Percentiles rank a stretch among this genome's conserved stretches.
phyloP scores from a whole-genome alignment of 35 echinoderm and acorn worm genomes.

The Heliocidaris erythrogramma region DNA sequence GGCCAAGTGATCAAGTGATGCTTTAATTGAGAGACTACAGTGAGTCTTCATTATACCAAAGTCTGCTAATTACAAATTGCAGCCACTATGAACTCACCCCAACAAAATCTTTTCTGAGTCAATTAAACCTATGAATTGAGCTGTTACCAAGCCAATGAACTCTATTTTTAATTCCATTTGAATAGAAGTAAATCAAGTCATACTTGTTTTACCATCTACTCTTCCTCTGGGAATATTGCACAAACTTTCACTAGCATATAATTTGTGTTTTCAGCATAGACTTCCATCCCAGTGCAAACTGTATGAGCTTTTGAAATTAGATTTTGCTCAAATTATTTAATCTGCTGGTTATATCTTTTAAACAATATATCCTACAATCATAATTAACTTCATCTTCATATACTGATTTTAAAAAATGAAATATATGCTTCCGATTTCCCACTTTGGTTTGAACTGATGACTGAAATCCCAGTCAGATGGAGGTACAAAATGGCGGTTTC shows the following conservation, averaged over 20 bases:
- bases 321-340: too few relatives aligned
- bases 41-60: neutral
- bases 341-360: too few relatives aligned
- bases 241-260: neutral
- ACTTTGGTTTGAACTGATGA: too few relatives aligned
- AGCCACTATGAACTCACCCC: slow-evolving; percentile 21
- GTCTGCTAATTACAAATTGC: slow-evolving; percentile 1
- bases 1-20: neutral
- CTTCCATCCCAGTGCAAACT: neutral
- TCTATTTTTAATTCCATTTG: neutral
- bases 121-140: neutral
- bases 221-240: neutral
- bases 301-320: too few relatives aligned
- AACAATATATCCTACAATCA: too few relatives aligned
- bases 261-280: neutral
- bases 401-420: too few relatives aligned
- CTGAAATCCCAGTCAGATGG: too few relatives aligned
- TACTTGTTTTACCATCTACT: neutral
- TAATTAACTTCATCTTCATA: too few relatives aligned
- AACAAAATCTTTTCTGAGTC: neutral
- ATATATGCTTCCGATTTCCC: too few relatives aligned
- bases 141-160: neutral
- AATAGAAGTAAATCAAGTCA: neutral
- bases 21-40: neutral
- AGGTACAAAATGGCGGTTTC: too few relatives aligned